These are phyloP conservation scores for Dipodomys ordii DNA, from an alignment of 2,113 vertebrate species.

Conservation along the genomic window DNA sequence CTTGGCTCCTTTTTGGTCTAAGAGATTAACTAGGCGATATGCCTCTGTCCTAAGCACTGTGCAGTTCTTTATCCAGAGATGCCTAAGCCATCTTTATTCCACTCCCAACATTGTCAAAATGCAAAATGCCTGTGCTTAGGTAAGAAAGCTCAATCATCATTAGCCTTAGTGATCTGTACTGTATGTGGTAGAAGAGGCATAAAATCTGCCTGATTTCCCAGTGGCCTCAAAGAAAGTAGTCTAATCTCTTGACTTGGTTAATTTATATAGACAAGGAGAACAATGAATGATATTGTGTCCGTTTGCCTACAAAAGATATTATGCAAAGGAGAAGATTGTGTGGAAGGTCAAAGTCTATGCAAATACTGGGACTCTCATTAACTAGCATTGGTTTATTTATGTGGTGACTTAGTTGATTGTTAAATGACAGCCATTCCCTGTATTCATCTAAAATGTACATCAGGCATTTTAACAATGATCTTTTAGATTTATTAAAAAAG, in stretches of 20 bases:
- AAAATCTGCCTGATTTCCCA: not conserved
- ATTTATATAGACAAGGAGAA: constrained; percentile 10
- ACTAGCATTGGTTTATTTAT: not conserved
- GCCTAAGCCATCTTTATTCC: not conserved
- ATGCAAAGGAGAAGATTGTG: not conserved
- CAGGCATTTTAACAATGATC: not conserved
- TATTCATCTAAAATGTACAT: not conserved
- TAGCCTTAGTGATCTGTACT: not conserved
- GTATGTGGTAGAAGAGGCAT: not conserved
- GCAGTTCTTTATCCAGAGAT: not conserved
- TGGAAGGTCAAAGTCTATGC: constrained; percentile 27
- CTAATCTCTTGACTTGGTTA: constrained; percentile 31
- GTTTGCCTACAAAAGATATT: not conserved
- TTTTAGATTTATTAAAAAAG: constrained; percentile 27
- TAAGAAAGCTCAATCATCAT: not conserved
- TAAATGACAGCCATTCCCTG: not conserved
- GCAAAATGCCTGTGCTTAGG: not conserved
- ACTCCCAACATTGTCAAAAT: not conserved
- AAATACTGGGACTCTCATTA: constrained; percentile 27
- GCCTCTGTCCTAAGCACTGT: not conserved
- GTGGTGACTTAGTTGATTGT: not conserved
- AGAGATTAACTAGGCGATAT: not conserved
- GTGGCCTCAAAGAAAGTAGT: not conserved
- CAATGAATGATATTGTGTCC: not conserved
- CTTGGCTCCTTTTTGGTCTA: not conserved